Evolutionary conservation across 2,797 vertebrate genomes (phyloP).

Genomic region (Pseudotriccus pelzelni): DNA sequence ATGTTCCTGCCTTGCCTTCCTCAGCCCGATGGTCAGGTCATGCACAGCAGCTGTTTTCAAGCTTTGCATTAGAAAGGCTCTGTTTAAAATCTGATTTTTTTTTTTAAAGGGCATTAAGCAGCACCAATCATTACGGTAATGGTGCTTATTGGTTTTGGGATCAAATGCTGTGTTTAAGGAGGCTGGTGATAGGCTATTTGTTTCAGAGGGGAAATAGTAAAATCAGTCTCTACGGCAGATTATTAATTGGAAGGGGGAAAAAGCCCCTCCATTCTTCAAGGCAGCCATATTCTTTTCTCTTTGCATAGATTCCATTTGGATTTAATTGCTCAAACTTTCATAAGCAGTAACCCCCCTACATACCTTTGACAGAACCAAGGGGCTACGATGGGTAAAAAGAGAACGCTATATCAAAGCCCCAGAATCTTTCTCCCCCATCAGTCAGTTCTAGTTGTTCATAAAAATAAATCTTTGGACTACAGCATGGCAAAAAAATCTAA

Average conservation of each 20-base stretch:
- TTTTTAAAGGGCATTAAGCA: background rate
- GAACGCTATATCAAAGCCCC: too few relatives aligned
- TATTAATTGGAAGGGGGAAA: background rate
- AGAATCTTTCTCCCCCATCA: background rate
- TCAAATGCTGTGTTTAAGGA: background rate
- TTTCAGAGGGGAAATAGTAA: background rate
- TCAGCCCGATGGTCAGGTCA: background rate
- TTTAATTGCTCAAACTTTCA: background rate
- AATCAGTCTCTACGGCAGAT: background rate
- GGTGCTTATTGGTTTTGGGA: background rate
- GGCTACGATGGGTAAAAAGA: rapidly evolving
- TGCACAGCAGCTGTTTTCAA: background rate
- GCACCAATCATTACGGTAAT: background rate
- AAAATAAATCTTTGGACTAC: background rate
- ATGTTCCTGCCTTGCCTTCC: background rate
- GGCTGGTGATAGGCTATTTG: background rate
- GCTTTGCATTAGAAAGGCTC: background rate
- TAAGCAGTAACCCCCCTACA: rapidly evolving
- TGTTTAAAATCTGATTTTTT: background rate
- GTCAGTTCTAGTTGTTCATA: background rate
- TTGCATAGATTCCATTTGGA: background rate
- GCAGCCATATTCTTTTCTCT: background rate
- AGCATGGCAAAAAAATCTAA: background rate
- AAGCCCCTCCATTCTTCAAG: background rate
- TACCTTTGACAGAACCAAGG: background rate